Evolutionary conservation across 2,113 vertebrate species (phyloP).

Genomic region (Nematolebias whitei): DNA sequence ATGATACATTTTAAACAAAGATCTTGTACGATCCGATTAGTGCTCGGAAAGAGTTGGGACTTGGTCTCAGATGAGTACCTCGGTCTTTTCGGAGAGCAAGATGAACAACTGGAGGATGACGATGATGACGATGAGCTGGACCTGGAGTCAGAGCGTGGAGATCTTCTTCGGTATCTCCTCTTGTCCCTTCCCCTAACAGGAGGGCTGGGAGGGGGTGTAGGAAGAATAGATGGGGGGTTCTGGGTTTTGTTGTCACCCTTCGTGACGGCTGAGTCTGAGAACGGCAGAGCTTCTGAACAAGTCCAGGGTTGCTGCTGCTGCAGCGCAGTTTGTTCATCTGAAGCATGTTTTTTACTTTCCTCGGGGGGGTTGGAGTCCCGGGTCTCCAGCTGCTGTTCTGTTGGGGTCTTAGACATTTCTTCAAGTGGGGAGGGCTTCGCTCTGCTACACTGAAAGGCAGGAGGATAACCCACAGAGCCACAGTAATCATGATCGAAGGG

Average conservation of each 20-base stretch:
- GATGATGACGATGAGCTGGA: constrained; percentile 75
- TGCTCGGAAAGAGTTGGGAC: too few relatives aligned
- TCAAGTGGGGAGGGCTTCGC: constrained; percentile 1
- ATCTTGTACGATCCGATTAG: too few relatives aligned
- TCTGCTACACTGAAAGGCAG: constrained; percentile 4
- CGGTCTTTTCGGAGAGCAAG: constrained; percentile 85
- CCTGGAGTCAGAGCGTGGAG: constrained; percentile 81
- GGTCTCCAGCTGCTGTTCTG: background rate
- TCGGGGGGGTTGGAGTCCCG: background rate
- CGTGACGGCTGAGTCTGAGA: constrained; percentile 3
- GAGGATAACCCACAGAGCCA: constrained; percentile 19
- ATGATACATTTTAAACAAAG: too few relatives aligned
- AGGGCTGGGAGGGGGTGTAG: constrained; percentile 74
- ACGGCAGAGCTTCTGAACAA: constrained; percentile 12
- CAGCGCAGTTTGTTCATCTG: background rate
- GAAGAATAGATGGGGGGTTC: constrained; percentile 58
- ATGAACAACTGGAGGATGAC: constrained; percentile 80
- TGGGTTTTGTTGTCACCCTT: background rate
- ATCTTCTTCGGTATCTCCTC: constrained; percentile 78
- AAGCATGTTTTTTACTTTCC: constrained; percentile 1
- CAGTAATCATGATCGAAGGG: constrained; percentile 78
- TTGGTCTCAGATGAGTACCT: constrained; percentile 64
- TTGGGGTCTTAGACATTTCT: background rate
- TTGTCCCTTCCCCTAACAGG: constrained; percentile 56
- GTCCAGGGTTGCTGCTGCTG: constrained; percentile 4